Conservation (phyloP, 2,113 vertebrate species). For the Glaucomys volans region DNA sequence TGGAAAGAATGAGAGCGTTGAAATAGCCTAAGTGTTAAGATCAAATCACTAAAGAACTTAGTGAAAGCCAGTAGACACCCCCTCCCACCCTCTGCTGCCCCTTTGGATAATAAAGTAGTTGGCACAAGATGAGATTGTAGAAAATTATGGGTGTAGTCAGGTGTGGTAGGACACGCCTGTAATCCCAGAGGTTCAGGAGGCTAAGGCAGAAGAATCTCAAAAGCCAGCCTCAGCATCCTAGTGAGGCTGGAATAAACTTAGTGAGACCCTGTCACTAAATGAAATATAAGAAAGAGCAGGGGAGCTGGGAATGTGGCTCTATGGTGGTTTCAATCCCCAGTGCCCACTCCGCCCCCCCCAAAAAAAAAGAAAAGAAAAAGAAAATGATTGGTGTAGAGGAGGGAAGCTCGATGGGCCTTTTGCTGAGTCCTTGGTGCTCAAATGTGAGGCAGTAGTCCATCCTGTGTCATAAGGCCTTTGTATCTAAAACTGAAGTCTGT, state of each 20-base stretch:
- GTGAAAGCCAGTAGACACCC: background rate
- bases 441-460: background rate
- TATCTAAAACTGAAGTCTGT: background rate
- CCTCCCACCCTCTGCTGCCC: background rate
- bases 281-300: too few species aligned
- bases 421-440: background rate
- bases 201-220: too few species aligned
- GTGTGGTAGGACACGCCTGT: too few species aligned
- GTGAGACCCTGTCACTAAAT: too few species aligned
- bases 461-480: background rate
- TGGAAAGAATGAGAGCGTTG: background rate
- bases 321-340: too few species aligned
- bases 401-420: background rate
- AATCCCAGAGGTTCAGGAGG: accelerated
- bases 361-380: too few species aligned
- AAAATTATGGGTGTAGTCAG: background rate
- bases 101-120: background rate
- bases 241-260: too few species aligned
- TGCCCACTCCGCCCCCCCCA: too few species aligned
- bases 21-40: background rate
- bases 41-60: background rate
- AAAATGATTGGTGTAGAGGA: background rate
- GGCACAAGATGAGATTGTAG: background rate
- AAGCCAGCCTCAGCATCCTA: too few species aligned
- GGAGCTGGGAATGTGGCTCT: too few species aligned